These are phyloP conservation scores for Vicugna pacos DNA, from an alignment of 2,113 vertebrate genomes.

Conservation along the genomic window DNA sequence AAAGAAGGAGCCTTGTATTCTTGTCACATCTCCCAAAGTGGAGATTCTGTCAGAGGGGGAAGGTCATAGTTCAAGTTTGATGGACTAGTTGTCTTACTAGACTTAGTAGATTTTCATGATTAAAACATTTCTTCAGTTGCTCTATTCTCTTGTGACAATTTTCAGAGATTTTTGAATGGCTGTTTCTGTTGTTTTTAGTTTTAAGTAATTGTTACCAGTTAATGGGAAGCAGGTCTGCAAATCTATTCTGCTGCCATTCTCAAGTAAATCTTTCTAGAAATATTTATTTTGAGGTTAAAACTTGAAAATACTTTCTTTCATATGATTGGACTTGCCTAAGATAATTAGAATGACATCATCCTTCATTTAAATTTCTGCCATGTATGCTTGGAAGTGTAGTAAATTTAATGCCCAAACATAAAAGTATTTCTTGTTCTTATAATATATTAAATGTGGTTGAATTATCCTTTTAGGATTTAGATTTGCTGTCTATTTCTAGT, in stretches of 20 bases:
- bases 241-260: neutral
- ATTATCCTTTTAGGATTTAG: neutral
- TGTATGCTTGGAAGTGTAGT: neutral
- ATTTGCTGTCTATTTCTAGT: neutral
- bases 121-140: neutral
- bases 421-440: constrained; percentile 23
- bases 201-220: neutral
- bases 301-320: neutral
- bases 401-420: constrained; percentile 11
- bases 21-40: neutral
- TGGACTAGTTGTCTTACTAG: neutral
- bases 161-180: neutral
- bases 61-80: neutral
- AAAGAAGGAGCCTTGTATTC: neutral
- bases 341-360: constrained; percentile 13
- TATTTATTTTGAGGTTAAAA: constrained; percentile 12
- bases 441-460: neutral
- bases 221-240: neutral
- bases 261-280: neutral
- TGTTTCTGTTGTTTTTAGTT: neutral
- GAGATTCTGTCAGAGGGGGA: neutral
- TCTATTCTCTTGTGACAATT: neutral
- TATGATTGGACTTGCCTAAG: neutral
- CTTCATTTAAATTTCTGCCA: constrained; percentile 21
- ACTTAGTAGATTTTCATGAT: neutral